A percentile compares a stretch with the other conserved stretches of the same genome.
Conservation (phyloP, 2,113 vertebrate species). For the Hippocampus comes region DNA sequence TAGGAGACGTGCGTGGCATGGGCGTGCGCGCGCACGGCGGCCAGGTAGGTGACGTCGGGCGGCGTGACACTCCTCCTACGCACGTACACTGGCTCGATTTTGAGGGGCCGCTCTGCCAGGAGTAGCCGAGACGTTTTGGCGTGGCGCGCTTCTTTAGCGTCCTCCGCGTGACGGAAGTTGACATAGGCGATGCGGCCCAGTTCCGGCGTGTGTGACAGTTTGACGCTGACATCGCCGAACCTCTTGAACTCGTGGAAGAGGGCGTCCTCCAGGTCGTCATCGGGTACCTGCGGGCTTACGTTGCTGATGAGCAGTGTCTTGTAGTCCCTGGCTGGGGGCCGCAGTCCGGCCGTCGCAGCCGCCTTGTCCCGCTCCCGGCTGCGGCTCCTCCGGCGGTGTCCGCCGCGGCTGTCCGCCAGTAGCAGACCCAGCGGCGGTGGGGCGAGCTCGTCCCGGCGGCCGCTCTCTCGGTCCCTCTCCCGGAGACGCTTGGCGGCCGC, state of each 20-base stretch:
- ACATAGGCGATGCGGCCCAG: constrained; percentile 93
- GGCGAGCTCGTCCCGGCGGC: constrained; percentile 70
- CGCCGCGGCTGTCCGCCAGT: constrained; percentile 66
- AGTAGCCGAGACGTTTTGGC: constrained; percentile 83
- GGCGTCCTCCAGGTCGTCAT: constrained; percentile 92
- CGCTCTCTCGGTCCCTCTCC: constrained; percentile 78
- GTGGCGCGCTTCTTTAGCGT: constrained; percentile 90
- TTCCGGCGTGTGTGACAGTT: constrained; percentile 91
- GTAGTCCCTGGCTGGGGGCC: constrained; percentile 79
- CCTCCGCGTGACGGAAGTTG: constrained; percentile 91
- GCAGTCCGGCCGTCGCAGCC: constrained; percentile 66
- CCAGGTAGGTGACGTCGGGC: constrained; percentile 80
- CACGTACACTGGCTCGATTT: constrained; percentile 91
- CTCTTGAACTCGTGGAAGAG: constrained; percentile 97
- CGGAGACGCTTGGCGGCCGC: constrained; percentile 77
- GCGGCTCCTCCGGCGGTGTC: constrained; percentile 76
- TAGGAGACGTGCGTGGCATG: constrained; percentile 69
- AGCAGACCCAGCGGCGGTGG: constrained; percentile 70
- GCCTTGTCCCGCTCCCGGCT: constrained; percentile 79
- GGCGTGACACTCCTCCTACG: constrained; percentile 77
- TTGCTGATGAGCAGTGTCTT: constrained; percentile 94
- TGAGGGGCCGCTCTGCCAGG: constrained; percentile 87
- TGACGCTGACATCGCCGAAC: constrained; percentile 94
- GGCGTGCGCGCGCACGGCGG: constrained; percentile 58
- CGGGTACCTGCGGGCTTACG: constrained; percentile 87